Percentiles rank a stretch among this genome's conserved stretches.
Evolutionary conservation across 1,140 invertebrate genomes (phyloP).

Genomic region (Hetaerina americana): DNA sequence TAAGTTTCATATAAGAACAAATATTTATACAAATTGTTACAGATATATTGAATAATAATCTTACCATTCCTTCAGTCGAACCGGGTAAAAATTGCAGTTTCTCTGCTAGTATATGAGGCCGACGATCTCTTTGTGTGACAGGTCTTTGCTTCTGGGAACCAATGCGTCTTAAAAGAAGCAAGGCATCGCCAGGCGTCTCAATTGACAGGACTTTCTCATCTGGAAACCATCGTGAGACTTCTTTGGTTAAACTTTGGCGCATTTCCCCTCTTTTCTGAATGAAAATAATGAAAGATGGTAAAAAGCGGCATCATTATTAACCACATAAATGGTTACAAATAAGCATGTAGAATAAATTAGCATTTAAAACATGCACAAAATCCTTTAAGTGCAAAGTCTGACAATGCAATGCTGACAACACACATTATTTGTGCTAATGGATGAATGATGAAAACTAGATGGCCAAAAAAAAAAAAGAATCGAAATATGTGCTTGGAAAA

Average conservation of each 20-base stretch:
- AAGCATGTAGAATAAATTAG: too few relatives aligned
- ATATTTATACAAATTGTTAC: not conserved
- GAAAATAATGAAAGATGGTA: too few relatives aligned
- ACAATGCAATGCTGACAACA: too few relatives aligned
- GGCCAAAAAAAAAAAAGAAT: too few relatives aligned
- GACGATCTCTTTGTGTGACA: conserved; percentile 57
- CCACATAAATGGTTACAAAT: too few relatives aligned
- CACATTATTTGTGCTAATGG: too few relatives aligned
- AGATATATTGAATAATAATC: conserved; percentile 14
- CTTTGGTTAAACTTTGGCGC: conserved; percentile 61
- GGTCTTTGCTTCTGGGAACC: conserved; percentile 65
- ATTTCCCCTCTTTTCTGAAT: conserved; percentile 50
- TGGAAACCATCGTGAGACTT: conserved; percentile 63
- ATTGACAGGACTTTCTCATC: conserved; percentile 67
- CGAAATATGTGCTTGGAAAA: too few relatives aligned
- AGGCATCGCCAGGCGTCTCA: conserved; percentile 59
- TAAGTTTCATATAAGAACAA: not conserved
- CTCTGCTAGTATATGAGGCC: conserved; percentile 73
- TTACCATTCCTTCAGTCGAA: conserved; percentile 24
- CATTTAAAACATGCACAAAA: too few relatives aligned
- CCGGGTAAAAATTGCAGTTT: conserved; percentile 51
- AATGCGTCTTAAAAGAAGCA: conserved; percentile 65
- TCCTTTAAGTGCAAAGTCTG: too few relatives aligned
- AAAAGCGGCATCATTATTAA: too few relatives aligned
- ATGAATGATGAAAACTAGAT: too few relatives aligned